phyloP scores from a whole-genome alignment of 2,888 invertebrate species.

The Incurvaria masculella region DNA sequence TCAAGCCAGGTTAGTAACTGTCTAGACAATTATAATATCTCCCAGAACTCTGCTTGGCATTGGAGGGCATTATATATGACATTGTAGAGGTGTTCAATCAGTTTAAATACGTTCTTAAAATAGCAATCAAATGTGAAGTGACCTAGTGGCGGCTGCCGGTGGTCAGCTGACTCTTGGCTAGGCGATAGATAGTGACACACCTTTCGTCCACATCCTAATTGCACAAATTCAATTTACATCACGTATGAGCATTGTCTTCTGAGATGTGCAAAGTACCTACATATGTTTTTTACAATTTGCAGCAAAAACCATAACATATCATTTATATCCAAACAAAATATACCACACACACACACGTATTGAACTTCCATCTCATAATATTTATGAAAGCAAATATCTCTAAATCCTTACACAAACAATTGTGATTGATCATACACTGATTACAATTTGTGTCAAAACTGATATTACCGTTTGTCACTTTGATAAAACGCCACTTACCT shows the following conservation, averaged over 20 bases:
- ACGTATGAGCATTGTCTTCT: too few relatives aligned
- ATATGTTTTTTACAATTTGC: too few relatives aligned
- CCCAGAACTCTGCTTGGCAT: too few relatives aligned
- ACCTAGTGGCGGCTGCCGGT: slow-evolving; percentile 29
- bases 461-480: neutral
- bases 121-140: slow-evolving; percentile 51
- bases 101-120: slow-evolving; percentile 51
- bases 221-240: neutral
- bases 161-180: slow-evolving; percentile 40
- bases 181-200: neutral
- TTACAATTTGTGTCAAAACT: neutral
- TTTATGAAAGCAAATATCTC: neutral
- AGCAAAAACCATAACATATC: too few relatives aligned
- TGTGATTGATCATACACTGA: neutral
- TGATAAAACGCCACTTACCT: too few relatives aligned
- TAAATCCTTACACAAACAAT: neutral
- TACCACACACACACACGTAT: too few relatives aligned
- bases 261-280: too few relatives aligned
- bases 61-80: slow-evolving; percentile 31
- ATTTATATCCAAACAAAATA: too few relatives aligned
- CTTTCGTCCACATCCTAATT: neutral
- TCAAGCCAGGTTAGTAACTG: too few relatives aligned
- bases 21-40: too few relatives aligned
- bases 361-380: too few relatives aligned
- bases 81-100: slow-evolving; percentile 45